Base-by-base conservation (phyloP, 2,113 vertebrate genomes). In the Strigops habroptila region DNA sequence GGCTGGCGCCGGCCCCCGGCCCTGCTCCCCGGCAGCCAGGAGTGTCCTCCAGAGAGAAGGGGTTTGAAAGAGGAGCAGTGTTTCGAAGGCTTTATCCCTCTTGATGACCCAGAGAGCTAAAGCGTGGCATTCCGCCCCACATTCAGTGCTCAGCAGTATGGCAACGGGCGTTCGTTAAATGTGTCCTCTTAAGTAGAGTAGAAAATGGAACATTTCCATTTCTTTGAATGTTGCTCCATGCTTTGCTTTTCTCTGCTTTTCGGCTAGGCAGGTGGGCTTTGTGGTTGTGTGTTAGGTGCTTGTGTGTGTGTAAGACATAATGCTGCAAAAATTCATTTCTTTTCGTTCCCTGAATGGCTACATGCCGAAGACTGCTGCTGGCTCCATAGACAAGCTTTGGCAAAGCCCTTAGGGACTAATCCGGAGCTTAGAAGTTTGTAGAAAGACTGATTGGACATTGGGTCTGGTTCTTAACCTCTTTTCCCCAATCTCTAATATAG, bases 1-100 rank as follows among this genome's bases (percentile, higher is more conserved):
- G 98, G 98, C 97, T 98, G 98, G 98, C 97, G 98, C 98, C 98
- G 94, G 97, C 98, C 98, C 98, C 90, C 23, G 43, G 68, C 82
- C 90, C 91, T 28, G 59, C 94, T 97, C 95, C 85, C 82, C 62
- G 68, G 69, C 93, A 91, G 84, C 91, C 90, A 17, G 85, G 74
- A 97, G 82, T 86, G 90, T 83, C 94, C 93, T 93, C 95, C 18
- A 10, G 51, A 80, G 93, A 93, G 85, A 96, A 75, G 68, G 33
- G 41, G 24, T 39, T 95, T 96, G 95, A 88, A 95, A 82, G 14
- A 65, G 86, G 60, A 96, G 22, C 16, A 3, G 44, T 21, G 5
- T 85, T 93, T 70, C 10, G 12, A 92, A 73, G 82, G 55, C 68
- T 91, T 83, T 95, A 24, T 79, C 39, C 5, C 19, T 92, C 86